Evolutionary conservation across 2,888 invertebrate species (phyloP).

Genomic region (Drosophila buzzatii): DNA sequence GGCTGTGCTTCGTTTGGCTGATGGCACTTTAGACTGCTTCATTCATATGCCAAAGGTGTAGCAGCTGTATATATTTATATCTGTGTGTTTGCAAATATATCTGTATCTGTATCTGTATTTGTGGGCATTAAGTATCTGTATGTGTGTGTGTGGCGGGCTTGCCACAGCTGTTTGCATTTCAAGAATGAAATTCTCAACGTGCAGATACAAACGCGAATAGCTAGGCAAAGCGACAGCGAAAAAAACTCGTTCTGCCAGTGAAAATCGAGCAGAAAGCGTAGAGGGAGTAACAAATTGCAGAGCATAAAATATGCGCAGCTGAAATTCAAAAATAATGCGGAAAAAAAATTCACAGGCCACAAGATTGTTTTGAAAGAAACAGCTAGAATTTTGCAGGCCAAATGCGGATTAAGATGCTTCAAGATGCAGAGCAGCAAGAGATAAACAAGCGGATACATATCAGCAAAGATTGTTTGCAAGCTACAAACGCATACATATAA

Average conservation of each 20-base stretch:
- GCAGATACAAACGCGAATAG: conserved; percentile 32
- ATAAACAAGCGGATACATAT: not conserved
- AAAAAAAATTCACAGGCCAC: conserved; percentile 25
- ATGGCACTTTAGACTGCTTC: conserved; percentile 60
- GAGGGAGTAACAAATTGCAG: conserved; percentile 52
- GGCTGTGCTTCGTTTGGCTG: conserved; percentile 44
- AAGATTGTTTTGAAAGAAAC: conserved; percentile 16
- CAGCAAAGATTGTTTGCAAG: not conserved
- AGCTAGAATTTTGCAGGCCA: conserved; percentile 14
- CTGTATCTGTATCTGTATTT: conserved; percentile 25
- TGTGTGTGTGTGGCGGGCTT: conserved; percentile 27
- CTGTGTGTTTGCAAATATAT: conserved; percentile 14
- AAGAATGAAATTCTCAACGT: conserved; percentile 73
- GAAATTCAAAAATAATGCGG: conserved; percentile 45
- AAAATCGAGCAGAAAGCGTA: conserved; percentile 66
- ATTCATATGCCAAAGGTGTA: conserved; percentile 71
- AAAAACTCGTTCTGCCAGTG: conserved; percentile 66
- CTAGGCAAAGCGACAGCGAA: conserved; percentile 16
- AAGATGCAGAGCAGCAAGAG: conserved; percentile 13
- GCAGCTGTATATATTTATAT: conserved; percentile 34
- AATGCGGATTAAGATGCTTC: conserved; percentile 16
- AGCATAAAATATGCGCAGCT: conserved; percentile 66
- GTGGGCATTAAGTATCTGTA: not conserved
- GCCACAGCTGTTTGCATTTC: conserved; percentile 77
- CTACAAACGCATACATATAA: not conserved